A percentile compares a stretch with the other conserved stretches of the same genome.
phyloP scores from a whole-genome alignment of 2,888 invertebrate species.

The Drosophila subsilvestris region DNA sequence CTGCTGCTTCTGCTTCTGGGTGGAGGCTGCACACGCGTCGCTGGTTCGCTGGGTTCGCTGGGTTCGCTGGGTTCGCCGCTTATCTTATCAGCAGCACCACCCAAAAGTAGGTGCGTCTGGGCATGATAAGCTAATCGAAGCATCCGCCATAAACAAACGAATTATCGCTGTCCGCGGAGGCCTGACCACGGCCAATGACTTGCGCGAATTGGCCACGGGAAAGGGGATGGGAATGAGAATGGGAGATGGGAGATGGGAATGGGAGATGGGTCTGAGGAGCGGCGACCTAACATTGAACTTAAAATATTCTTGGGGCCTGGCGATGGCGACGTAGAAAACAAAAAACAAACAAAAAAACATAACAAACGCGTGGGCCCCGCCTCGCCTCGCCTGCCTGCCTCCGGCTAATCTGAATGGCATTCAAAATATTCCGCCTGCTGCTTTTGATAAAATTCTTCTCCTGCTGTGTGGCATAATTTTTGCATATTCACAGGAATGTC shows the following conservation, averaged over 20 bases:
- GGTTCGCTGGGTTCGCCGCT: no score
- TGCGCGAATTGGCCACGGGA: slow-evolving; percentile 6
- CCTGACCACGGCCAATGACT: slow-evolving; percentile 69
- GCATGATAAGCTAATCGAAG: slow-evolving; percentile 56
- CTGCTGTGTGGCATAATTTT: slow-evolving; percentile 34
- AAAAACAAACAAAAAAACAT: slow-evolving; percentile 18
- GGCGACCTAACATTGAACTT: slow-evolving; percentile 30
- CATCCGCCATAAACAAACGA: slow-evolving; percentile 60
- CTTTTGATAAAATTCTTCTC: slow-evolving; percentile 43
- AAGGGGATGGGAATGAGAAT: neutral
- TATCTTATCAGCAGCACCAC: slow-evolving; percentile 23
- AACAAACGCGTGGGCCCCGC: slow-evolving; percentile 6
- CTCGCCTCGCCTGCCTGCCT: neutral
- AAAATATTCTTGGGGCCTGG: slow-evolving; percentile 10
- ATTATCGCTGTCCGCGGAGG: slow-evolving; percentile 50
- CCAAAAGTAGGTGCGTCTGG: slow-evolving; percentile 30
- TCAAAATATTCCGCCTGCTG: slow-evolving; percentile 86
- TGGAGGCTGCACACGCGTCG: slow-evolving; percentile 39
- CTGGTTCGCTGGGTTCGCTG: slow-evolving; percentile 10
- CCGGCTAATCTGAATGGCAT: slow-evolving; percentile 89
- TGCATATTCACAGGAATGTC: slow-evolving; percentile 22
- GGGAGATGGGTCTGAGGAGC: neutral
- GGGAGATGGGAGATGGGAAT: no score
- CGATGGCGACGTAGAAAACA: slow-evolving; percentile 4
- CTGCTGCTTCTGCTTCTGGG: slow-evolving; percentile 2